Percentiles rank a stretch among this genome's conserved stretches.
Evolutionary conservation across 37 sponge, comb jelly and placozoan species (phyloP).

Genomic region (Beroe ovata): DNA sequence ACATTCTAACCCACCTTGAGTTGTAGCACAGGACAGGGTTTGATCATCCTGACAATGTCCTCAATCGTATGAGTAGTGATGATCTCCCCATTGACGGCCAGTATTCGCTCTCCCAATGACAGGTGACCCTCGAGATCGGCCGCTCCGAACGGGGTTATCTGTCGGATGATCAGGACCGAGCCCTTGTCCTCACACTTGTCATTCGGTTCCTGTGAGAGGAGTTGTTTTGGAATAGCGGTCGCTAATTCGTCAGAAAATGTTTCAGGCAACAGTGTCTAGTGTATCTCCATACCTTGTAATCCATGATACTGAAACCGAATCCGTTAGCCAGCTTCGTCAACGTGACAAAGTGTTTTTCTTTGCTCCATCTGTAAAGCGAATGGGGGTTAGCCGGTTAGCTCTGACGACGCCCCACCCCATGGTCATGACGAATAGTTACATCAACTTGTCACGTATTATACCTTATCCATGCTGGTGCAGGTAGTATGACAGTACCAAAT

Average conservation of each 20-base stretch:
- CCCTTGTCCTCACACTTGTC: background rate
- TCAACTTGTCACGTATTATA: no score
- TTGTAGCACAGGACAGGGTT: slow-evolving; percentile 30
- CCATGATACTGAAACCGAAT: slow-evolving; percentile 65
- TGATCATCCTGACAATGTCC: slow-evolving; percentile 54
- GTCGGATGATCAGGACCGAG: slow-evolving; percentile 35
- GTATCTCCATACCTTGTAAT: slow-evolving; percentile 9
- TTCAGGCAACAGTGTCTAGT: background rate
- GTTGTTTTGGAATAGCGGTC: background rate
- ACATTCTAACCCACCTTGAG: slow-evolving; percentile 48
- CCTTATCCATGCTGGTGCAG: slow-evolving; percentile 33
- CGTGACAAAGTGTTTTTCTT: slow-evolving; percentile 35
- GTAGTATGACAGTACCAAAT: slow-evolving; percentile 61
- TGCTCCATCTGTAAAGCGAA: slow-evolving; percentile 57
- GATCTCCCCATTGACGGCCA: slow-evolving; percentile 42
- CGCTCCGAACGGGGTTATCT: slow-evolving; percentile 60
- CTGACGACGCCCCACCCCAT: no score
- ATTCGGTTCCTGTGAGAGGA: background rate
- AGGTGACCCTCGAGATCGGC: slow-evolving; percentile 55
- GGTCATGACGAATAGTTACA: no score
- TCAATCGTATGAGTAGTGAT: slow-evolving; percentile 47
- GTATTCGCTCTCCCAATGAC: slow-evolving; percentile 30
- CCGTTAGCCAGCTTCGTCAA: slow-evolving; percentile 27
- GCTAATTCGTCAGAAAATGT: background rate
- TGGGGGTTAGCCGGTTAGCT: no score